Evolutionary conservation across 2,888 invertebrate species (phyloP), one percentile per base, ranked within the genome.

Genomic region (Quadriops clusia): DNA sequence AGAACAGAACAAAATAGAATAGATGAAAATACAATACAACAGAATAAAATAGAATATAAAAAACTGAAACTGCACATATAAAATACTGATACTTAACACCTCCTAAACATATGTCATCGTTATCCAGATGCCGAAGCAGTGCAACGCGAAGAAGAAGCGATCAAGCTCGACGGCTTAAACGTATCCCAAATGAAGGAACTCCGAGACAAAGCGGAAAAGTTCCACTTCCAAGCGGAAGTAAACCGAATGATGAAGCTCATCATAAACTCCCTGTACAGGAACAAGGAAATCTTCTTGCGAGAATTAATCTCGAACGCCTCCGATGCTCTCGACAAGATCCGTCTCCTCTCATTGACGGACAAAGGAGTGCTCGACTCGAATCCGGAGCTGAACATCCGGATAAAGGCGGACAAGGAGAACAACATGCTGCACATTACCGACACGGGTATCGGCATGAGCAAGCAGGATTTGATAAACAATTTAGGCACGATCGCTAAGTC

Each of bases 231-330:
- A 67, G 94, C 98, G 1, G 98, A 98, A 67, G 98, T 99, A 22
- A 94, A 94, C 65, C 83, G 97, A 34, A 95, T 99, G 94, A 99
- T 98, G 98, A 99, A 98, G 63, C 75, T 98, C 36, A 98, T 98
- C 62, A 99, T 99, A 58, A 99, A 99, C 67, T 98, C 98, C 5
- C 69, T 98, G 5, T 98, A 98, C 65, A 77, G 93, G 49, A 98
- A 99, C 63, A 98, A 98, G 65, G 98, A 99, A 77, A 95, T 97
- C 48, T 97, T 93, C 76, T 67, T 97, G 37, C 74, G 98, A 52
- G 98, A 98, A 66, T 67, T 98, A 58, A 98, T 98, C 53, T 98
- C 97, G 1, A 99, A 98, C 66, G 97, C 93, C 1, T 97, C 97
- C 0, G 98, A 98, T 69, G 98, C 98, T 22, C 68, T 98, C 42